phyloP scores from a whole-genome alignment of 2,113 vertebrate genomes.

The Stegostoma tigrinum region DNA sequence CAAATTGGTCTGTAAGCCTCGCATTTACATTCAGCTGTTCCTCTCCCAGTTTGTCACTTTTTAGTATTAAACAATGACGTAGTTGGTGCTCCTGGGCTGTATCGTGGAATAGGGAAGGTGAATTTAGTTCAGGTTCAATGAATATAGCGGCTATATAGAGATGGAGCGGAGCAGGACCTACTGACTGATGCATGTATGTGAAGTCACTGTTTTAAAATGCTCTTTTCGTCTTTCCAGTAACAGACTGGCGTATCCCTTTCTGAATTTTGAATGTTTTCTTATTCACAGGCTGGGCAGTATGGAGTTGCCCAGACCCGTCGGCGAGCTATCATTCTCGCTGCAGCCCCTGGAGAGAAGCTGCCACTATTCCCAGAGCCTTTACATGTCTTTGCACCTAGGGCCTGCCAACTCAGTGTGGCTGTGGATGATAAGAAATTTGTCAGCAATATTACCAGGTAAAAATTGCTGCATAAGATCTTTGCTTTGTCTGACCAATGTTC shows the following conservation, averaged over 20 bases:
- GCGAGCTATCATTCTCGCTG: slow-evolving; percentile 82
- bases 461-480: neutral
- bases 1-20: neutral
- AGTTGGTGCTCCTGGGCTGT: neutral
- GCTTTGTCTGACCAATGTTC: neutral
- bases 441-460: slow-evolving; percentile 85
- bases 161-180: neutral
- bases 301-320: slow-evolving; percentile 86
- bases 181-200: neutral
- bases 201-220: neutral
- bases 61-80: neutral
- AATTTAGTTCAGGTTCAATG: neutral
- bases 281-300: slow-evolving; percentile 79
- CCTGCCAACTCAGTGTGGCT: slow-evolving; percentile 81
- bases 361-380: slow-evolving; percentile 83
- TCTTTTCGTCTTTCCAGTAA: neutral
- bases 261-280: neutral
- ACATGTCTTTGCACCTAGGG: slow-evolving; percentile 85
- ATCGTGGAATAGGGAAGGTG: neutral
- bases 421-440: slow-evolving; percentile 88
- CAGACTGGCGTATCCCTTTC: neutral
- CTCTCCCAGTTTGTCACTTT: neutral
- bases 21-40: neutral
- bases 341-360: slow-evolving; percentile 82
- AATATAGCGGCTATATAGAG: neutral